Percentiles rank a stretch among this genome's conserved stretches.
phyloP scores from a whole-genome alignment of 2,888 invertebrate genomes.

The Pecten maximus region DNA sequence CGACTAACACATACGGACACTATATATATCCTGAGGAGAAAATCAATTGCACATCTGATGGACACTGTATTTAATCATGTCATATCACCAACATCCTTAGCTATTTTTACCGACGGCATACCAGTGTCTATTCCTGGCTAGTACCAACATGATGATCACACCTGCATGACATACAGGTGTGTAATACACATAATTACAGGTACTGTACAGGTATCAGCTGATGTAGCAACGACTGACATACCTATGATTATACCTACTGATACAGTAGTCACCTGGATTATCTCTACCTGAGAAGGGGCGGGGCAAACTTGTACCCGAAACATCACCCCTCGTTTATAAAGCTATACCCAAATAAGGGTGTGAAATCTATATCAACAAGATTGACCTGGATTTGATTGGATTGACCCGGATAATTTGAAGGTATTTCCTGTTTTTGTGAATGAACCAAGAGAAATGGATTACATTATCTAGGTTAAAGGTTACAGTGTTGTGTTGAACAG shows the following conservation, averaged over 20 bases:
- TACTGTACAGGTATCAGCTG: constrained; percentile 4
- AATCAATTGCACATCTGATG: constrained; percentile 4
- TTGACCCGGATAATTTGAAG: neutral
- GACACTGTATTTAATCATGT: neutral
- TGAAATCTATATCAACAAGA: neutral
- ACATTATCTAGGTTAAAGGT: neutral
- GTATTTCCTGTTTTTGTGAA: neutral
- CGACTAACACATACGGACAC: neutral
- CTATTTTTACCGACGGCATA: neutral
- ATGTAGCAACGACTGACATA: neutral
- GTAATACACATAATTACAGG: constrained; percentile 17
- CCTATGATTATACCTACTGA: neutral
- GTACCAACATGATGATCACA: neutral
- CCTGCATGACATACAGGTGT: constrained; percentile 1
- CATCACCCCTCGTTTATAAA: neutral
- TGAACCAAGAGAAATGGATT: neutral
- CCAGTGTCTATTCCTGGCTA: neutral
- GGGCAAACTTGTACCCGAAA: neutral
- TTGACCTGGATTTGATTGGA: neutral
- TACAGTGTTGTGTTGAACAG: neutral
- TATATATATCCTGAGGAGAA: neutral
- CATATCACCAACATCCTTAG: neutral
- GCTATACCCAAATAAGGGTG: neutral
- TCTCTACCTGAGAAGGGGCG: neutral
- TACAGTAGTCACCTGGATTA: neutral